Percentiles rank a stretch among this genome's conserved stretches.
Conservation (phyloP, 2,888 invertebrate species). For the Panopea generosa region DNA sequence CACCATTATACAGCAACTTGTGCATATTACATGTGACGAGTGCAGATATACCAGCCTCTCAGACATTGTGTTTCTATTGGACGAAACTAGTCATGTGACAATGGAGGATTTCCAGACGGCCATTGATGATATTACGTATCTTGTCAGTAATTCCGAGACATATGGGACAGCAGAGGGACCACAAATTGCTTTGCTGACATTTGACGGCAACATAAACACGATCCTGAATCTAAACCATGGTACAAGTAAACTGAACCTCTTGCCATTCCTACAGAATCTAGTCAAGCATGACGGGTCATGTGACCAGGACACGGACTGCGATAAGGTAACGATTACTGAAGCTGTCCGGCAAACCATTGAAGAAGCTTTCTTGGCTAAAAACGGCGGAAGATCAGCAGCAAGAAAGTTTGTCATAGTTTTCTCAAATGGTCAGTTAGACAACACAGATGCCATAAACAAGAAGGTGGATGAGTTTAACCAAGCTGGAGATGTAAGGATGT, state of each 20-base stretch:
- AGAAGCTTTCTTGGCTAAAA: neutral
- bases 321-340: neutral
- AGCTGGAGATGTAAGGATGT: neutral
- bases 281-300: neutral
- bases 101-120: neutral
- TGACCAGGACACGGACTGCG: neutral
- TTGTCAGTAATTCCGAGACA: slow-evolving; percentile 7
- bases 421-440: neutral
- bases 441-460: neutral
- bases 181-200: slow-evolving; percentile 13
- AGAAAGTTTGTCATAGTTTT: slow-evolving; percentile 3
- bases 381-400: neutral
- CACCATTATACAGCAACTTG: slow-evolving; percentile 34
- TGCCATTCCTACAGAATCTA: neutral
- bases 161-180: slow-evolving; percentile 7
- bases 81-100: slow-evolving; percentile 11
- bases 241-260: neutral
- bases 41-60: slow-evolving; percentile 15
- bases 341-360: neutral
- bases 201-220: neutral
- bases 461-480: too few relatives aligned
- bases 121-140: slow-evolving; percentile 13
- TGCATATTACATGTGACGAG: slow-evolving; percentile 31
- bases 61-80: slow-evolving; percentile 32
- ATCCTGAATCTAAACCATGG: neutral